Percentiles rank a stretch among this genome's conserved stretches.
phyloP scores from a whole-genome alignment of 2,797 vertebrate genomes.

The Sardinella longiceps region DNA sequence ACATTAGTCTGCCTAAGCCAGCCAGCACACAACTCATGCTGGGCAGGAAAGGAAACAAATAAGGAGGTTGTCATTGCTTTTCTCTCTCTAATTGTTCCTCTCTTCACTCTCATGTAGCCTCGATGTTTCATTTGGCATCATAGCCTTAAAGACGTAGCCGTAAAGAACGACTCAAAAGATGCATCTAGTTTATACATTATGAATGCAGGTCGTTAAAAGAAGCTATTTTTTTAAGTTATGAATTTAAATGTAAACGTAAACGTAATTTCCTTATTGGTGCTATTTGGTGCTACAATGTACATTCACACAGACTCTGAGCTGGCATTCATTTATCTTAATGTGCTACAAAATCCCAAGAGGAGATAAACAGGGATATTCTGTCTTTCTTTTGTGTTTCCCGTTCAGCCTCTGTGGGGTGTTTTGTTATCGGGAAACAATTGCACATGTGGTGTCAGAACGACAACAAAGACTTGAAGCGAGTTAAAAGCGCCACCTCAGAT shows the following conservation, averaged over 20 bases:
- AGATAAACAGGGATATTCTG: not conserved
- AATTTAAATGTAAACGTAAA: not conserved
- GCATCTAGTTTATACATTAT: not conserved
- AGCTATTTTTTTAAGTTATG: not conserved
- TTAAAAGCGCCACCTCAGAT: slow-evolving; percentile 53
- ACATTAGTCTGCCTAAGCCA: slow-evolving; percentile 62
- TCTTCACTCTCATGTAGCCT: slow-evolving; percentile 47
- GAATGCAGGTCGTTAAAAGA: not conserved
- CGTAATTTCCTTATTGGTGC: not conserved
- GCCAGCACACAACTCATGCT: slow-evolving; percentile 59
- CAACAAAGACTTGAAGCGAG: slow-evolving; percentile 49
- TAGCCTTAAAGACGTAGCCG: slow-evolving; percentile 49
- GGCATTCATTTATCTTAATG: slow-evolving; percentile 16
- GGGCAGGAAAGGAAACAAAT: slow-evolving; percentile 50
- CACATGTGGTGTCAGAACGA: slow-evolving; percentile 42
- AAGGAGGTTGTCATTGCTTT: slow-evolving; percentile 52
- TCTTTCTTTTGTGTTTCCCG: not conserved
- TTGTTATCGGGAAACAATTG: slow-evolving; percentile 31
- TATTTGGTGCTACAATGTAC: not conserved
- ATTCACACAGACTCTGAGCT: slow-evolving; percentile 1
- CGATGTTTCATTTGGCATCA: slow-evolving; percentile 28
- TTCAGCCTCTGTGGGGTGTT: slow-evolving; percentile 24
- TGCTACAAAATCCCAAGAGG: slow-evolving; percentile 1
- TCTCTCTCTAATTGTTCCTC: slow-evolving; percentile 60
- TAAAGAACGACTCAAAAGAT: slow-evolving; percentile 27